Base-by-base conservation (phyloP, 2,797 vertebrate species). In the Miichthys miiuy region DNA sequence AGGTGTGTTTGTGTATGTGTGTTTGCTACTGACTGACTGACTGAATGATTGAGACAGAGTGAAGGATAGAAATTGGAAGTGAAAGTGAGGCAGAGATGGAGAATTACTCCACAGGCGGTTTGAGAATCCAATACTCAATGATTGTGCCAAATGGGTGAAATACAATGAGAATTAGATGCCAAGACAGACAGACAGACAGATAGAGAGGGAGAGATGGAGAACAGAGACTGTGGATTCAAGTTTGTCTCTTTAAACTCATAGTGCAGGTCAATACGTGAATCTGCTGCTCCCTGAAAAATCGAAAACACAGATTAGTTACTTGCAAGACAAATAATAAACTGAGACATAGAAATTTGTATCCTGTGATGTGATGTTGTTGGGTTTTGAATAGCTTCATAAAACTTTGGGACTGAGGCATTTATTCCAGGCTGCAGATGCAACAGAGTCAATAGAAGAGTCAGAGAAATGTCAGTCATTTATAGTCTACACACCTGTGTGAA, bases 41-140 rank as follows among this genome's bases (percentile, higher is more conserved):
- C 44, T 64, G 60, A 84, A 47, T 18, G 16, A 47, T 34, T 60
- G 67, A 55, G 44, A 25, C 34, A 23, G 48, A 38, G 41, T 72
- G 46, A 79, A 30, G 48, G 55, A 74, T 44, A 58, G 55, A 70
- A 83, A 82, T 67, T 67, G 66, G 44, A 73, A 34, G 69, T 72
- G 61, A 75, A 55, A 72, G 30, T 67, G 48, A 69, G 41, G 4
- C 56, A 75, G 58, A 75, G 55, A 57, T 75, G 30, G 44, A 76
- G 65, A 68, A 69, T 73, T 79, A 58, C 57, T 77, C 41, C 61
- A 70, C 50, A 25, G 42, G 75, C 18, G 2, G 60, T 77, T 71
- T 80, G 25, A 67, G 57, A 81, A 77, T 71, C 70, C 80, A 80
- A 34, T 68, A 62, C 52, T 65, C 6, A 14, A 11, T 27, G 41